Evolutionary conservation across 2,113 vertebrate genomes (phyloP).

Genomic region (Phaetusa simplex): DNA sequence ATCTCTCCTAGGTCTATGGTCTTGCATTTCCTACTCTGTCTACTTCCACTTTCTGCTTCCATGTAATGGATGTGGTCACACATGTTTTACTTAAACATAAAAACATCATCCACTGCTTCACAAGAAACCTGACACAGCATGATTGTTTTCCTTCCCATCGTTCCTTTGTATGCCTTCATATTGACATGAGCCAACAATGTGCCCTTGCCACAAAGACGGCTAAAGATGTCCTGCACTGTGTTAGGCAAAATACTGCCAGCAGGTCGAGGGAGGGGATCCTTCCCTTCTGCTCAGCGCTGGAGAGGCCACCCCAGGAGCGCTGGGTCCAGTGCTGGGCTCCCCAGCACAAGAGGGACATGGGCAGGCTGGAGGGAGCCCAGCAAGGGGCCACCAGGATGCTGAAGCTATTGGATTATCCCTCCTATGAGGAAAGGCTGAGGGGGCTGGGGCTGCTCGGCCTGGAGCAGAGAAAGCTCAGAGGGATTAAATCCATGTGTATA

Average conservation of each 20-base stretch:
- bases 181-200: neutral
- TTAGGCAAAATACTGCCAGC: neutral
- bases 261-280: neutral
- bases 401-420: neutral
- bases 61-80: neutral
- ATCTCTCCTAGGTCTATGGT: neutral
- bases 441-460: neutral
- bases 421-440: neutral
- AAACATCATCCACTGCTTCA: neutral
- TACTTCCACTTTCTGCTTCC: neutral
- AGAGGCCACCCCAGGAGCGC: fast-evolving
- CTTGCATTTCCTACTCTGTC: neutral
- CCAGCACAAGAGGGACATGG: neutral
- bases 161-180: neutral
- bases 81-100: neutral
- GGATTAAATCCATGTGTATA: neutral
- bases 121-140: neutral
- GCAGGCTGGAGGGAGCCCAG: neutral
- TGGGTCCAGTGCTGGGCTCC: neutral
- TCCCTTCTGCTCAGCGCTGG: neutral
- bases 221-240: neutral
- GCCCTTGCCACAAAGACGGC: neutral
- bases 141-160: fast-evolving
- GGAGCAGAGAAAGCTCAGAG: neutral
- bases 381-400: neutral